Conservation (phyloP, 2,888 invertebrate species). For the Ophion slaviceki region DNA sequence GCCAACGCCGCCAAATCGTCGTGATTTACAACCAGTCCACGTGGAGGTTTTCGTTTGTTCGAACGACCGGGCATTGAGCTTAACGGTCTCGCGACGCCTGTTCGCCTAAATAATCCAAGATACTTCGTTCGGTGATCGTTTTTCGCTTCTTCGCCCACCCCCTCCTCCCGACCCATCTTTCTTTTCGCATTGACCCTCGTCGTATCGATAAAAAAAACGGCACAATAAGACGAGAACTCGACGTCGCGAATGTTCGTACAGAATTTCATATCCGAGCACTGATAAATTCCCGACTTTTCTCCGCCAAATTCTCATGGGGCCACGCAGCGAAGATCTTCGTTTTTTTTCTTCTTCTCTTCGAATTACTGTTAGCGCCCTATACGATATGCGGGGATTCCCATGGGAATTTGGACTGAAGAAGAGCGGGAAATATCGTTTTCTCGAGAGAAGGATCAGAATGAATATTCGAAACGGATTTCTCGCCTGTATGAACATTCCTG, state of each 20-base stretch:
- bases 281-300: neutral
- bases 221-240: neutral
- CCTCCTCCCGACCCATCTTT: slow-evolving; percentile 2
- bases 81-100: slow-evolving; percentile 85
- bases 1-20: slow-evolving; percentile 98
- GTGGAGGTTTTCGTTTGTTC: slow-evolving; percentile 93
- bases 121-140: slow-evolving; percentile 13
- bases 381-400: neutral
- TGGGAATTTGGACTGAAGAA: slow-evolving; percentile 5
- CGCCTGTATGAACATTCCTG: slow-evolving; percentile 53
- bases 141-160: slow-evolving; percentile 2
- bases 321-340: neutral
- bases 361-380: neutral
- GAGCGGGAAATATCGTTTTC: neutral
- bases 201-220: neutral
- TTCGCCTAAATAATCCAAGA: slow-evolving; percentile 82
- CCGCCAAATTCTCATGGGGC: slow-evolving; percentile 17
- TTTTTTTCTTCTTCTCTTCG: neutral
- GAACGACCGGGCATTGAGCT: slow-evolving; percentile 84
- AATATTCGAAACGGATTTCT: slow-evolving; percentile 13
- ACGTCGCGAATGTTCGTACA: slow-evolving; percentile 54
- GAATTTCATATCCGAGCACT: slow-evolving; percentile 3
- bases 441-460: slow-evolving; percentile 11
- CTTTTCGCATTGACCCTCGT: slow-evolving; percentile 13
- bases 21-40: slow-evolving; percentile 98